Base-by-base conservation (phyloP, 2,797 vertebrate genomes). In the Pogonophryne albipinna region DNA sequence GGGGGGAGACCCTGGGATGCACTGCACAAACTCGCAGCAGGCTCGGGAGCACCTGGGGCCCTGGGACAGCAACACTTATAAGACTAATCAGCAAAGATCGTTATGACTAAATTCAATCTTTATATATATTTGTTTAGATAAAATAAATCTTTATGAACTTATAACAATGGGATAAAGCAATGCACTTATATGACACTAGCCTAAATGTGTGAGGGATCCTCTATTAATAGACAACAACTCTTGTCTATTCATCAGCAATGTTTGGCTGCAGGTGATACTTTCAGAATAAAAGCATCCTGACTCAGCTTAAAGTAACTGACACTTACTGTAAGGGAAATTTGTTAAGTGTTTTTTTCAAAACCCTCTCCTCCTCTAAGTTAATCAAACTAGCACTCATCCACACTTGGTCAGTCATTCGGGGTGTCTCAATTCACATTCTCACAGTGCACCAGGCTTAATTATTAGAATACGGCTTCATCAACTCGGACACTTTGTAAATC, bases 11-110 rank as follows among this genome's bases (percentile, higher is more conserved):
- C 51, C 38, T 13, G 51, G 15, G 63, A 64, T 67, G 59, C 45
- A 55, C 49, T 46, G 45, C 52, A 53, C 66, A 57, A 42, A 75
- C 20, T 74, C 80, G 73, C 78, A 70, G 66, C 56, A 78, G 78
- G 17, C 58, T 38, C 6, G 5, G 27, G 46, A 20, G 38, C 62
- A 69, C 76, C 83, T 64, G 59, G 58, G 60, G 61, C 15, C 9
- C 51, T 52, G 57, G 49, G 19, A 67, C 31, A 56, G 17, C 55
- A 23, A 38, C 50, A 55, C 2, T 58, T 38, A 46, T 20, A 45
- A 31, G 6, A 45, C 13, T 55, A 50, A 61, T 60, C 15, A 0
- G 1, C 2, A 46, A 61, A 20, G 59, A 45, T 17, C 3, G 50
- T 34, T 17, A 23, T 46, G 55, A 60, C 49, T 38, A 44, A 47